Conservation (phyloP, 2,888 invertebrate genomes). For the Abrostola tripartita region DNA sequence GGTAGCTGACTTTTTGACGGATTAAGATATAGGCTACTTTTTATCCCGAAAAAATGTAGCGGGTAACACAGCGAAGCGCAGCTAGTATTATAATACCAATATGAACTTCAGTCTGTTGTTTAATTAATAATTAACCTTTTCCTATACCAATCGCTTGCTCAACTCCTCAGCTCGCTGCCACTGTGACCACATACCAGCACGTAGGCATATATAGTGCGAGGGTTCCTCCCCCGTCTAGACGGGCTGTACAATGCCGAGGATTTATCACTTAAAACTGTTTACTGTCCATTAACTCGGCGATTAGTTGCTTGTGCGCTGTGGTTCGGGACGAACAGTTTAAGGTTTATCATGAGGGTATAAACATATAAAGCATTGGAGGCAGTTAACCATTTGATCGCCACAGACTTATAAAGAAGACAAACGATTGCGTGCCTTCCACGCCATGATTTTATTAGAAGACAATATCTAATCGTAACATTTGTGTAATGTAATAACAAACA, state of each 20-base stretch:
- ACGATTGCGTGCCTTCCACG: too few relatives aligned
- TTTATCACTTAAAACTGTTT: constrained; percentile 48
- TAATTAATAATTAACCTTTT: too few relatives aligned
- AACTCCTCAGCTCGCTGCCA: constrained; percentile 14
- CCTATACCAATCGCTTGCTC: background rate
- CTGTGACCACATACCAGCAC: constrained; percentile 14
- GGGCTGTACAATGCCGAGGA: constrained; percentile 41
- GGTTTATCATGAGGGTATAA: background rate
- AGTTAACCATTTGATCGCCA: background rate
- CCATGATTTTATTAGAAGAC: too few relatives aligned
- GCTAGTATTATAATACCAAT: too few relatives aligned
- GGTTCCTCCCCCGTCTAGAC: constrained; percentile 51
- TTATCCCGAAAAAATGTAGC: too few relatives aligned
- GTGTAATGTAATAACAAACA: too few relatives aligned
- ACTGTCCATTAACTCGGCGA: constrained; percentile 45
- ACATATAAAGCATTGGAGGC: background rate
- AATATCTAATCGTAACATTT: too few relatives aligned
- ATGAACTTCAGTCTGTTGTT: too few relatives aligned
- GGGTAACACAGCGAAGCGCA: too few relatives aligned
- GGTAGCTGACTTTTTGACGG: too few relatives aligned
- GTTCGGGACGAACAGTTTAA: background rate
- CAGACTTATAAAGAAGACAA: background rate
- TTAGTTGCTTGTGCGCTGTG: constrained; percentile 4
- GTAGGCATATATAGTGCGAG: constrained; percentile 30
- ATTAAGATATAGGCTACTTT: too few relatives aligned